Base-by-base conservation (phyloP, 2,888 invertebrate species). In the Drosophila peninsularis region DNA sequence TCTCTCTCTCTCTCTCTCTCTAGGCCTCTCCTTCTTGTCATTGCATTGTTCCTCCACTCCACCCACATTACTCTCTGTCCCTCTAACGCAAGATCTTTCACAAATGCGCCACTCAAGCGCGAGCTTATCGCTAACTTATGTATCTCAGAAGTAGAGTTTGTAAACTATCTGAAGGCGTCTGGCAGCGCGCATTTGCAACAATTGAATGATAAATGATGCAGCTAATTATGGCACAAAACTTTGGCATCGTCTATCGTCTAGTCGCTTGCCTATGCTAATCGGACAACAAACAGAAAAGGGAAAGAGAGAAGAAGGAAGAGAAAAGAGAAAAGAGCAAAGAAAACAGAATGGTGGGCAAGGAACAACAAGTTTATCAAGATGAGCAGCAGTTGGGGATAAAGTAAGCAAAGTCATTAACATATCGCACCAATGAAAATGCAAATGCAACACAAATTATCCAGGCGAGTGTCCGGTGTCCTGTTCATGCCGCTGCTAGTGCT, bases 401-500 rank as follows among this genome's bases (percentile, higher is more conserved):
- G 78, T 80, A 82, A 80, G 88, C 88, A 80, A 66, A 86, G 88
- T 84, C 83, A 86, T 84, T 84, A 84, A 88, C 83, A 84, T 84
- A 84, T 84, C 83, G 88, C 88, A 71, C 87, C 83, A 84, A 84
- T 84, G 83, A 84, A 84, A 84, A 84, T 84, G 83, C 83, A 84
- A 84, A 84, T 84, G 88, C 88, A 88, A 70, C 86, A 77, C 69
- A 83, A 85, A 85, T 77, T 79, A 72, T 66, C 66, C 71, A 41
- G 64, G 61, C 62, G 56, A 75, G 45, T 61, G 41, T 73, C 36
- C 60, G 10, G 41, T 54, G 53, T 53, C 42, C 57, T 44, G n/a
- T 7, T 32, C 24, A 24, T 34, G 56, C 45, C 24, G 21, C 45
- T 30, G 50, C 55, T 41, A 45, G 17, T 60, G 50, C 64, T 52